Conservation (phyloP, 2,113 vertebrate species). For the Thermophis baileyi region DNA sequence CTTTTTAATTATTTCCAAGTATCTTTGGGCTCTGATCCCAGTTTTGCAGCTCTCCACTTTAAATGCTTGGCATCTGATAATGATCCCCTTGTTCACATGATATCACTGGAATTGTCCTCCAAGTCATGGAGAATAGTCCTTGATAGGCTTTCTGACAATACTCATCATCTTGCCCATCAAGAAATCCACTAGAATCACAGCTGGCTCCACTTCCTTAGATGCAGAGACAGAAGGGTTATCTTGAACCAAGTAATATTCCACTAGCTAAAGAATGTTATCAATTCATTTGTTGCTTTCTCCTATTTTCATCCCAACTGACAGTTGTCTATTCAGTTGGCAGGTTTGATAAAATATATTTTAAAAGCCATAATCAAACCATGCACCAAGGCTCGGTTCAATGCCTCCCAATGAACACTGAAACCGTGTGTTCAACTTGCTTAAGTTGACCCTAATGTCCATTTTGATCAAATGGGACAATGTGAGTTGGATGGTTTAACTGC, state of each 20-base stretch:
- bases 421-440: too few relatives aligned
- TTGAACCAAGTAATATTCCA: not conserved
- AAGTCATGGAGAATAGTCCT: not conserved
- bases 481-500: too few relatives aligned
- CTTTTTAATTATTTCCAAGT: conserved; percentile 33
- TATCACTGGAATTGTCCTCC: not conserved
- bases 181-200: not conserved
- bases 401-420: too few relatives aligned
- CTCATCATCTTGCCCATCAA: not conserved
- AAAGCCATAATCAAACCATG: not conserved
- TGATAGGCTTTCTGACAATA: not conserved
- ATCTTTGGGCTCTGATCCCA: conserved; percentile 4
- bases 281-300: not conserved
- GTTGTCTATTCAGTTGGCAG: not conserved
- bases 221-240: not conserved
- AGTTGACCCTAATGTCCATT: too few relatives aligned
- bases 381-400: not conserved
- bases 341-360: not conserved
- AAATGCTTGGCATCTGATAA: conserved; percentile 14
- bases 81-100: conserved; percentile 8
- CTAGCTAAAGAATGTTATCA: not conserved
- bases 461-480: too few relatives aligned
- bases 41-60: conserved; percentile 3
- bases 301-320: not conserved
- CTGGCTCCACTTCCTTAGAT: not conserved